phyloP scores from a whole-genome alignment of 2,797 vertebrate species.

The Xenopus petersii region DNA sequence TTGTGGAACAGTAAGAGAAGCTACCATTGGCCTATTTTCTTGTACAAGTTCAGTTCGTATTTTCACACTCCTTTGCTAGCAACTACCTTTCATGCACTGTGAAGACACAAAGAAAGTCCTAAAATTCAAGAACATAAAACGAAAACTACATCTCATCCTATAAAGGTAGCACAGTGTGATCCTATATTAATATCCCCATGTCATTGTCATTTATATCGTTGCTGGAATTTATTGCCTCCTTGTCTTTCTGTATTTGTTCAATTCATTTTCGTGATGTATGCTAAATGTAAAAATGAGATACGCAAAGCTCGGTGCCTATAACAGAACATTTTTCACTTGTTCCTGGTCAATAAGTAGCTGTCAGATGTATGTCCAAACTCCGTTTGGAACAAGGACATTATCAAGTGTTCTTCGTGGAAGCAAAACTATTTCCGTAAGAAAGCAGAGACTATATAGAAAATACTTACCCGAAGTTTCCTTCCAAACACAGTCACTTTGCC shows the following conservation, averaged over 20 bases:
- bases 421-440: constrained; percentile 6
- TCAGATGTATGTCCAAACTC: constrained; percentile 38
- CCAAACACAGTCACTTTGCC: constrained; percentile 97
- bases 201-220: constrained; percentile 48
- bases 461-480: constrained; percentile 92
- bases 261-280: constrained; percentile 44
- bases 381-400: no score
- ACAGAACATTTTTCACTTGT: constrained; percentile 40
- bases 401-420: background rate
- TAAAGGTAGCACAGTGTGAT: constrained; percentile 34
- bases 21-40: no score
- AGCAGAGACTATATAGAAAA: constrained; percentile 12
- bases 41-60: no score
- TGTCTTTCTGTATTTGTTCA: constrained; percentile 44
- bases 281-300: constrained; percentile 41
- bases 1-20: no score
- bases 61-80: no score
- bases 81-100: no score
- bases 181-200: constrained; percentile 42
- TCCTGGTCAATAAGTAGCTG: constrained; percentile 42
- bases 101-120: background rate
- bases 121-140: no score
- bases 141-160: constrained; percentile 15
- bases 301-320: constrained; percentile 25
- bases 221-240: constrained; percentile 42